Percentiles rank a stretch among this genome's conserved stretches.
phyloP scores from a whole-genome alignment of 2,797 vertebrate species.

The Trachurus trachurus region DNA sequence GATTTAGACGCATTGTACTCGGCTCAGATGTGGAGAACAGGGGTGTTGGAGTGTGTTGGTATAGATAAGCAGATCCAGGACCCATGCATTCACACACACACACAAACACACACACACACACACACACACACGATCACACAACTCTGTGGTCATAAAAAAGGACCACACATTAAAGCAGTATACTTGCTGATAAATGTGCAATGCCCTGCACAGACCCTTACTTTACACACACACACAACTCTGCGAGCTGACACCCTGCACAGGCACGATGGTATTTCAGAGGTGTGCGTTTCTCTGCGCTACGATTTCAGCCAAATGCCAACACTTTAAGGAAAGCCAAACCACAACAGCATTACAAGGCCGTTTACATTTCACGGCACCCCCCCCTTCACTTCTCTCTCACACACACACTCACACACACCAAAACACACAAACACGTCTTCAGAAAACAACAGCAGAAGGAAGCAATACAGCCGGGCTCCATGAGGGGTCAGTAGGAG shows the following conservation, averaged over 20 bases:
- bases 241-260: conserved; percentile 45
- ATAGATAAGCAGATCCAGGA: conserved; percentile 23
- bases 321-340: conserved; percentile 41
- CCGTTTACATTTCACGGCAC: conserved; percentile 29
- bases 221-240: conserved; percentile 34
- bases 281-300: conserved; percentile 51
- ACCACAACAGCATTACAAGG: conserved; percentile 45
- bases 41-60: conserved; percentile 37
- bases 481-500: conserved; percentile 65
- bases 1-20: conserved; percentile 65
- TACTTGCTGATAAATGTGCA: conserved; percentile 12
- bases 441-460: conserved; percentile 8
- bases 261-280: conserved; percentile 47
- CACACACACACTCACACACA: conserved; percentile 5
- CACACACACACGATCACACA: conserved; percentile 10
- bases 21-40: conserved; percentile 46
- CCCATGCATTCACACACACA: neutral
- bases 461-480: conserved; percentile 35
- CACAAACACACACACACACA: conserved; percentile 11
- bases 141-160: neutral
- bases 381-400: neutral
- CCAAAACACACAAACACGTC: neutral
- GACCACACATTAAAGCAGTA: neutral
- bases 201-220: neutral
- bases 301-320: conserved; percentile 44